A percentile compares a stretch with the other conserved stretches of the same genome.
These are phyloP conservation scores for Okamejei kenojei DNA, from an alignment of 2,797 vertebrate genomes.

Conservation along the genomic window DNA sequence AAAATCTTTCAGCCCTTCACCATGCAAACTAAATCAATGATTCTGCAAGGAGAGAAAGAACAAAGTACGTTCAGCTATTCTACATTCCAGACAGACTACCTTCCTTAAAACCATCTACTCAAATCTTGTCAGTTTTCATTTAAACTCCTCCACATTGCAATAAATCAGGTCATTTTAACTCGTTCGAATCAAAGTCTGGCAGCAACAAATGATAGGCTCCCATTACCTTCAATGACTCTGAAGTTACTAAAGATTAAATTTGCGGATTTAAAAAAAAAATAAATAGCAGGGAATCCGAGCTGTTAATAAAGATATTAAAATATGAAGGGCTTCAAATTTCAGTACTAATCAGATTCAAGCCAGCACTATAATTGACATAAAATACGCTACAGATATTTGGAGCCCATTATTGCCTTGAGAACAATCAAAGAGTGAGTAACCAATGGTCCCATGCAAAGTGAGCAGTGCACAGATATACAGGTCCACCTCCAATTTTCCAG, in stretches of 20 bases:
- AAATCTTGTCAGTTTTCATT: conserved; percentile 9
- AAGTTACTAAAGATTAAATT: background rate
- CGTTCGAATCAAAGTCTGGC: background rate
- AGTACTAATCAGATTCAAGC: background rate
- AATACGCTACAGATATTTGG: background rate
- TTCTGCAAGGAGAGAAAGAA: background rate
- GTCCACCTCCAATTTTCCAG: no score
- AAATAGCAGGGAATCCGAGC: background rate
- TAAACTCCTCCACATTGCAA: background rate
- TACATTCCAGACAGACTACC: background rate
- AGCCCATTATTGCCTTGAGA: background rate
- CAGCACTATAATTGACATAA: background rate
- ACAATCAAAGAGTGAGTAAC: background rate
- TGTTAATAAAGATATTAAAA: background rate
- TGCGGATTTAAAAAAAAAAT: no score
- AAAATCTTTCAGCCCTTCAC: background rate
- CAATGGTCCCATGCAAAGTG: background rate
- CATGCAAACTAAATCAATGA: background rate
- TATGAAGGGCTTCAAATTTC: background rate
- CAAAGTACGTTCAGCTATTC: background rate
- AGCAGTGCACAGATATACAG: background rate
- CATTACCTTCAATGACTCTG: background rate
- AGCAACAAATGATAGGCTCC: background rate
- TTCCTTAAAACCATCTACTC: background rate
- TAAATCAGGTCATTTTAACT: background rate